Evolutionary conservation across 2,113 vertebrate genomes (phyloP).

Genomic region (Erinaceus europaeus): DNA sequence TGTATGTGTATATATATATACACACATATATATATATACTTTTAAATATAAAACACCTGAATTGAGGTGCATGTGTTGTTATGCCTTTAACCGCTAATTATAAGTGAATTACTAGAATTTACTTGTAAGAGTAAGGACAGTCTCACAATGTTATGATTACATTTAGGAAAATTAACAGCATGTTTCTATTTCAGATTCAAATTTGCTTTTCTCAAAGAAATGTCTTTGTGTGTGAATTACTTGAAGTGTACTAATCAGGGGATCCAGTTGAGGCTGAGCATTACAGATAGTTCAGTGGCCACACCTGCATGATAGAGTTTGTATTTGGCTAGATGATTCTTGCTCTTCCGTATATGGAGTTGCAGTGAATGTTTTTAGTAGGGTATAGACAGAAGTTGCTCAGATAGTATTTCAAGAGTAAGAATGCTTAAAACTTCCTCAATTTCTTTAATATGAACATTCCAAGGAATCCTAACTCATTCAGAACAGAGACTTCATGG

Average conservation of each 20-base stretch:
- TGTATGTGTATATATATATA: too few relatives aligned
- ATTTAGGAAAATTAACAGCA: constrained; percentile 16
- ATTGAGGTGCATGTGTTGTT: too few relatives aligned
- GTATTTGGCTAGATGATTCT: background rate
- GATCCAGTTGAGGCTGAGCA: background rate
- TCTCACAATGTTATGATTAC: background rate
- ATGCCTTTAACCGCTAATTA: background rate
- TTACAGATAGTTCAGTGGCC: background rate
- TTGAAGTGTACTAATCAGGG: too few relatives aligned
- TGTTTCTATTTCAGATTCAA: background rate
- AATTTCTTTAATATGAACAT: background rate
- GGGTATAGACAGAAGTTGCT: background rate
- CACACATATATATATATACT: too few relatives aligned
- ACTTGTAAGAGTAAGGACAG: constrained; percentile 14
- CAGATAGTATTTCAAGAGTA: background rate
- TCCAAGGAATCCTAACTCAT: background rate
- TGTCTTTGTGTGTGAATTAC: background rate
- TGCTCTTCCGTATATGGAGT: background rate
- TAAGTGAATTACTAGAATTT: too few relatives aligned
- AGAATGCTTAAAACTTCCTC: background rate
- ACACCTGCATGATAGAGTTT: background rate
- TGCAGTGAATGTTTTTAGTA: background rate
- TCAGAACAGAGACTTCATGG: background rate
- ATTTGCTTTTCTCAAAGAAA: background rate
- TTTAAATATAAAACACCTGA: constrained; percentile 26